Evolutionary conservation across 1,140 invertebrate genomes (phyloP), one percentile per base, ranked within the genome.

Genomic region (Maconellicoccus hirsutus): DNA sequence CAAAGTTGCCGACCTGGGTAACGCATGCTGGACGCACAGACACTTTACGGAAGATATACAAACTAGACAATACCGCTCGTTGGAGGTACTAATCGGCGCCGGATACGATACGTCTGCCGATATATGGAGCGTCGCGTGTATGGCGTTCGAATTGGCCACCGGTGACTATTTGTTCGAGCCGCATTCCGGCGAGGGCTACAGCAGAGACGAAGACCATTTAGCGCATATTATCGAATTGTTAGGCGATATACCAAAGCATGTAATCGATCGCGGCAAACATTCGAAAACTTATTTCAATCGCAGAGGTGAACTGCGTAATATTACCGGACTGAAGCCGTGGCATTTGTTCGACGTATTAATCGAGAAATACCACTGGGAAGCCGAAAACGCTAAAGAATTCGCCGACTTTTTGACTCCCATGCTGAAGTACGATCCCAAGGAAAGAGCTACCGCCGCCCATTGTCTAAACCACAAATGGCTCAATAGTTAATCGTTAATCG

Each of bases 111-210:
- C 94, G 22, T 93, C 95, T 0, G 94, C 95, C 22, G 96, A 98
- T 80, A 96, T 98, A 75, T 98, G 96, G 96, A 96, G 93, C 75
- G 95, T 94, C n/a, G 96, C 96, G 39, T 98, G 96, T 79, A 97
- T 98, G 93, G 93, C 96, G 16, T 99, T 99, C 82, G 98, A 99
- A 82, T 81, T 99, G 74, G 96, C 96, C 4, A 98, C 96, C 21
- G 98, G 97, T 71, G 97, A 99, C 82, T 99, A 98, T 82, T 82
- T 99, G 72, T 99, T 99, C 82, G 96, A 99, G 81, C 96, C 97
- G 52, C 96, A 98, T 80, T 94, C 91, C 72, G 89, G 89, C 25
- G 88, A 90, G 74, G 87, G 87, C 39, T 93, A 92, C 78, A 89
- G 88, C 73, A 81, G 96, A 73, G 97, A 99, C 82, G 97, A 99